Evolutionary conservation across 2,113 vertebrate genomes (phyloP).

Genomic region (Micromys minutus): DNA sequence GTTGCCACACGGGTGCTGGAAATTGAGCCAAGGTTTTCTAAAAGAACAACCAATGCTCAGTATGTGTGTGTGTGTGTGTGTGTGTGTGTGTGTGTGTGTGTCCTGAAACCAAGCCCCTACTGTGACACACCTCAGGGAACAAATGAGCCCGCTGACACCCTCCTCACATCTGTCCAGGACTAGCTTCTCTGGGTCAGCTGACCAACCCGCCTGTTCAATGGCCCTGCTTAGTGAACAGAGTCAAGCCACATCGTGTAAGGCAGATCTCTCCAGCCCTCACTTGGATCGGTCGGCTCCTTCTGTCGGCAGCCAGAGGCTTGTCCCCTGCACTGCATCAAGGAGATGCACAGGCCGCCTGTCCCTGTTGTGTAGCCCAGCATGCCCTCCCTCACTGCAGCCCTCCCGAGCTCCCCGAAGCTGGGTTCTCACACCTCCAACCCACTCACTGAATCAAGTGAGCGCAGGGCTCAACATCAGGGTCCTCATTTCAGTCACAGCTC

Average conservation of each 20-base stretch:
- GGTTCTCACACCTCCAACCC: neutral
- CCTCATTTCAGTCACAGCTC: neutral
- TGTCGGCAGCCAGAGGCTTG: neutral
- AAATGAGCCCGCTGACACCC: neutral
- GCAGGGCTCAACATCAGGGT: neutral
- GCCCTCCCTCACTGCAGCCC: neutral
- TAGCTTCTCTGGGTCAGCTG: neutral
- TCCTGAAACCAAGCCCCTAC: neutral
- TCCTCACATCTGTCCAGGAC: neutral
- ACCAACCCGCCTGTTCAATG: rapidly evolving
- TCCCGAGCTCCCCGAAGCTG: neutral
- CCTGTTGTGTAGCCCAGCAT: neutral
- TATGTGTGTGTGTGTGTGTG: neutral
- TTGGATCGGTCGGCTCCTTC: neutral
- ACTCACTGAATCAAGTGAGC: neutral
- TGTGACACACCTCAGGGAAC: neutral
- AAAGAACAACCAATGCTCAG: neutral
- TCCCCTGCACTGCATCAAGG: no score
- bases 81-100: neutral
- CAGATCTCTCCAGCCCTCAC: neutral
- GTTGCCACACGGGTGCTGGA: neutral
- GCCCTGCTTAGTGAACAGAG: neutral
- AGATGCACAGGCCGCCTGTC: neutral
- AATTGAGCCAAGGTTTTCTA: neutral
- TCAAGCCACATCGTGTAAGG: neutral